A percentile compares a stretch with the other conserved stretches of the same genome.
phyloP scores from a whole-genome alignment of 2,888 invertebrate species.

The Homarus gammarus region DNA sequence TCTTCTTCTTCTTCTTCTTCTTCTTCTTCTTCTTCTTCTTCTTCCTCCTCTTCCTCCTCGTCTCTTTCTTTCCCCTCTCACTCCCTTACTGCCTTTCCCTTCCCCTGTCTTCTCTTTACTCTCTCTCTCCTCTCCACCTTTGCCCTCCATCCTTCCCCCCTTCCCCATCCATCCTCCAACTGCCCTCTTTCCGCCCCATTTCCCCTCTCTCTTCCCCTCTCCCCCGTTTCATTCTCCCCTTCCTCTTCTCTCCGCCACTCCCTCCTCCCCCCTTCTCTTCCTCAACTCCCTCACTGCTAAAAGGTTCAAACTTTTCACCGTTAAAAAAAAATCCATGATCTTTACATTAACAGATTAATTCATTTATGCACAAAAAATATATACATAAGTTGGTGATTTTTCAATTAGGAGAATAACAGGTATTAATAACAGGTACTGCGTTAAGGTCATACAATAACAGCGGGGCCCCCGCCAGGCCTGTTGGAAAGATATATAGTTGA shows the following conservation, averaged over 20 bases:
- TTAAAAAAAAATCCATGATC: not conserved
- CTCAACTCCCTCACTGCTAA: not conserved
- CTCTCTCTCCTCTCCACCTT: not conserved
- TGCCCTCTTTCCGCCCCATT: not conserved
- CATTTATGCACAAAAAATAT: not conserved
- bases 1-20: not conserved
- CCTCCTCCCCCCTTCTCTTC: not conserved
- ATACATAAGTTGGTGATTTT: too few relatives aligned
- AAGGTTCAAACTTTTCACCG: not conserved
- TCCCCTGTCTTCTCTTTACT: not conserved
- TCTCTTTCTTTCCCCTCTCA: not conserved
- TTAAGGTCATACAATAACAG: too few relatives aligned
- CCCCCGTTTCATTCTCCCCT: not conserved
- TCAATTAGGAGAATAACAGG: too few relatives aligned
- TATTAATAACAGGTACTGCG: too few relatives aligned
- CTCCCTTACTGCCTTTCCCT: not conserved
- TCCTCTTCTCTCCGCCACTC: not conserved
- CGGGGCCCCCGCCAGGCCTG: too few relatives aligned
- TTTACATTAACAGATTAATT: not conserved
- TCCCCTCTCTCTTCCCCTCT: too few relatives aligned
- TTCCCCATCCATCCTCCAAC: not conserved
- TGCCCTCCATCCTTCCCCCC: not conserved
- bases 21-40: constrained; percentile 8
- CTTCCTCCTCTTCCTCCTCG: not conserved
- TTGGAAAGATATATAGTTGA: too few relatives aligned